These are phyloP conservation scores for Phalloptychus januarius DNA, from an alignment of 2,797 vertebrate genomes.

Conservation along the genomic window DNA sequence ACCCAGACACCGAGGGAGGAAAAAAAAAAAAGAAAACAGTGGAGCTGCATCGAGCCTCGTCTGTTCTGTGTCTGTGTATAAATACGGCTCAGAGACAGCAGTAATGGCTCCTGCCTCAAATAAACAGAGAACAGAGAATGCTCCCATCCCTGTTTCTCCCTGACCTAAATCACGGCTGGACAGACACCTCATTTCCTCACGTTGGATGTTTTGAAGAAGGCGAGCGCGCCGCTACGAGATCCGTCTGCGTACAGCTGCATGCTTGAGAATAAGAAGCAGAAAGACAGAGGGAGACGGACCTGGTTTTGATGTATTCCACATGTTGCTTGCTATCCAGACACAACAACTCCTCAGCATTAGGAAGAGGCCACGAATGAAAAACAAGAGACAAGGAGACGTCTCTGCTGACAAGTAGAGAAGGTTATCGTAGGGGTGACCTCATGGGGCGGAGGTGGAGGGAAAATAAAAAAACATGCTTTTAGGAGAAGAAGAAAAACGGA, in stretches of 20 bases:
- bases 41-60: slow-evolving; percentile 55
- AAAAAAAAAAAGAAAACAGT: slow-evolving; percentile 36
- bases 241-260: slow-evolving; percentile 15
- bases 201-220: slow-evolving; percentile 68
- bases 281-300: slow-evolving; percentile 30
- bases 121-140: slow-evolving; percentile 80
- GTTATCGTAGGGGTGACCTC: slow-evolving; percentile 42
- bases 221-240: slow-evolving; percentile 46
- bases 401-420: slow-evolving; percentile 58
- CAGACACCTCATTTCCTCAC: slow-evolving; percentile 76
- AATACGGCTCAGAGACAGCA: slow-evolving; percentile 80
- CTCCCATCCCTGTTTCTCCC: slow-evolving; percentile 72
- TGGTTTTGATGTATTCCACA: slow-evolving; percentile 71
- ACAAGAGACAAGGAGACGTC: slow-evolving; percentile 55
- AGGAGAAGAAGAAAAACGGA: slow-evolving; percentile 32
- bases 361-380: slow-evolving; percentile 51
- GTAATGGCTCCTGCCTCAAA: slow-evolving; percentile 85
- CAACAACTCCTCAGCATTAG: slow-evolving; percentile 65
- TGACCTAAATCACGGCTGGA: slow-evolving; percentile 81
- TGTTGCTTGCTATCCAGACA: slow-evolving; percentile 70
- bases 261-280: slow-evolving; percentile 49
- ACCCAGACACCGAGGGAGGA: slow-evolving; percentile 25
- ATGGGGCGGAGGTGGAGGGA: slow-evolving; percentile 28
- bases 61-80: slow-evolving; percentile 82
- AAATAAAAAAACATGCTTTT: slow-evolving; percentile 42